phyloP scores from a whole-genome alignment of 2,113 vertebrate genomes.

The Ctenodactylus gundi region DNA sequence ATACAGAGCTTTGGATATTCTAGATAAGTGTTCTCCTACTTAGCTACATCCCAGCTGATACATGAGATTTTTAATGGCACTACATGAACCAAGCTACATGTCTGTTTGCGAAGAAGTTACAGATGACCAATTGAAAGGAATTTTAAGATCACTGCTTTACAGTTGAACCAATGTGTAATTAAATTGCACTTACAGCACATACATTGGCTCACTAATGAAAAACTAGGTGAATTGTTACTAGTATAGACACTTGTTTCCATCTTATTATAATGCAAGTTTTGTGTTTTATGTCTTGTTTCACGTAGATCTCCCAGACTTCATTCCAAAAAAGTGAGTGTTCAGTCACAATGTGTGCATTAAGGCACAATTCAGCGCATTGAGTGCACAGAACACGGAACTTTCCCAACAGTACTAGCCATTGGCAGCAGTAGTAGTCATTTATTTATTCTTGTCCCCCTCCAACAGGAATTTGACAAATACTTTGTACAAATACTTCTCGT shows the following conservation, averaged over 20 bases:
- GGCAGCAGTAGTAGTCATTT: not conserved
- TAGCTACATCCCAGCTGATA: not conserved
- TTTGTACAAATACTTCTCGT: not conserved
- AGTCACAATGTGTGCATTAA: not conserved
- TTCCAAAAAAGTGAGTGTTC: conserved; percentile 12
- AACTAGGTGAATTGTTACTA: not conserved
- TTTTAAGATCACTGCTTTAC: not conserved
- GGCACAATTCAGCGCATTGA: not conserved
- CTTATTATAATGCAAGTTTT: too few species aligned
- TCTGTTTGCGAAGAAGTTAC: not conserved
- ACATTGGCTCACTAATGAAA: conserved; percentile 5
- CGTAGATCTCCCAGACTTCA: not conserved
- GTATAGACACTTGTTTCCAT: not conserved
- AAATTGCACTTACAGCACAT: not conserved
- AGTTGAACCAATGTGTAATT: not conserved
- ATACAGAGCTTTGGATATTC: not conserved
- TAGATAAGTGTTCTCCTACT: not conserved
- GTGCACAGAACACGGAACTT: not conserved
- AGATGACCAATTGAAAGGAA: not conserved
- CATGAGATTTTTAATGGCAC: not conserved
- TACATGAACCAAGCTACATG: not conserved
- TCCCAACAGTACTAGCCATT: not conserved
- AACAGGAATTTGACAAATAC: not conserved
- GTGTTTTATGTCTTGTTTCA: not conserved
- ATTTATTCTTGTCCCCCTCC: not conserved